Conservation (phyloP, 2,113 vertebrate species). For the Halichoerus grypus region DNA sequence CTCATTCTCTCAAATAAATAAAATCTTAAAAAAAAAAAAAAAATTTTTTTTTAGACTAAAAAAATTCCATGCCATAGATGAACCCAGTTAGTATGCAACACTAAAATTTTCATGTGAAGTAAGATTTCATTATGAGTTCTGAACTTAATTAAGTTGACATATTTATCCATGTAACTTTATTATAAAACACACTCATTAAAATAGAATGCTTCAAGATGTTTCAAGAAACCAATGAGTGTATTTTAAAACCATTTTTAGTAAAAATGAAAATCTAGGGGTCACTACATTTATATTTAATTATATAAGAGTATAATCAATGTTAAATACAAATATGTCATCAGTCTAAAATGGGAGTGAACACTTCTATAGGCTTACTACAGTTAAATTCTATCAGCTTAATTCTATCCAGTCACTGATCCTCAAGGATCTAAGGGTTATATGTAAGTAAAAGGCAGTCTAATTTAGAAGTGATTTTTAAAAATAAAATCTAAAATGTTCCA, state of each 20-base stretch:
- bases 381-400: conserved; percentile 29
- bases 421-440: not conserved
- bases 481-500: not conserved
- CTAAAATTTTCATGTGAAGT: conserved; percentile 61
- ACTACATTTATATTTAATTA: not conserved
- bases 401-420: conserved; percentile 25
- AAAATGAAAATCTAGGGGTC: not conserved
- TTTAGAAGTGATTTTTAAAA: conserved; percentile 43
- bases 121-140: not conserved
- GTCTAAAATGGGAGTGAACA: not conserved
- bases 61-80: conserved; percentile 53
- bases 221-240: not conserved
- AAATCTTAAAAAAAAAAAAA: conserved; percentile 10
- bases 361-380: not conserved
- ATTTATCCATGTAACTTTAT: not conserved
- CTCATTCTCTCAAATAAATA: not conserved
- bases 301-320: not conserved
- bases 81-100: conserved; percentile 59
- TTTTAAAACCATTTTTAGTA: conserved; percentile 36
- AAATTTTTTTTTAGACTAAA: not conserved
- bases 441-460: not conserved
- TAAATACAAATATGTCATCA: not conserved
- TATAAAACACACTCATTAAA: not conserved
- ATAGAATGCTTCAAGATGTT: not conserved
- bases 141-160: not conserved